Evolutionary conservation across 2,113 vertebrate species (phyloP).

Genomic region (Polyodon spathula): DNA sequence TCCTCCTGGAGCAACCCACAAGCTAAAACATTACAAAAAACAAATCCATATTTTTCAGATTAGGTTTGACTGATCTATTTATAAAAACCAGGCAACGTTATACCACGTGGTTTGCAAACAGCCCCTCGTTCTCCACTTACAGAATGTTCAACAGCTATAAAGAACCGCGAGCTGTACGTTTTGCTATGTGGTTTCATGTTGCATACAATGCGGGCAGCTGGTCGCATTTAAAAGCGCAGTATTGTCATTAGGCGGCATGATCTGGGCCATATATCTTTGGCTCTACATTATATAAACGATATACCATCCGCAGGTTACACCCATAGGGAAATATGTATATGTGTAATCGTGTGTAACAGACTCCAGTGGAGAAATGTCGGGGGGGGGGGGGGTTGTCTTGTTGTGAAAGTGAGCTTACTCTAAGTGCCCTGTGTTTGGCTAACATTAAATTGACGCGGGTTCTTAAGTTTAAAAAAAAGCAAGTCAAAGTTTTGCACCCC

Average conservation of each 20-base stretch:
- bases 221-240: slow-evolving; percentile 29
- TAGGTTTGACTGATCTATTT: slow-evolving; percentile 33
- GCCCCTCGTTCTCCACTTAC: slow-evolving; percentile 22
- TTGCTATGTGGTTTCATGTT: slow-evolving; percentile 49
- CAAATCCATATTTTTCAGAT: slow-evolving; percentile 35
- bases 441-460: too few relatives aligned
- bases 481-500: too few relatives aligned
- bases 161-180: slow-evolving; percentile 26
- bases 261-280: slow-evolving; percentile 46
- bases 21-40: background rate
- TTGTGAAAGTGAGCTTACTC: too few relatives aligned
- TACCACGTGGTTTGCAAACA: slow-evolving; percentile 44
- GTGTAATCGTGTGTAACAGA: too few relatives aligned
- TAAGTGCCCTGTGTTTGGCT: too few relatives aligned
- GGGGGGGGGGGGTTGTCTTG: too few relatives aligned
- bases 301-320: too few relatives aligned
- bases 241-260: slow-evolving; percentile 49
- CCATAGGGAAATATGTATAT: too few relatives aligned
- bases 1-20: background rate
- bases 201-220: slow-evolving; percentile 30
- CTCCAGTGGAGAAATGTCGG: too few relatives aligned
- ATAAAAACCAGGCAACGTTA: slow-evolving; percentile 37
- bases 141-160: slow-evolving; percentile 38
- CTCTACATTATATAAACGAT: slow-evolving; percentile 22
- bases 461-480: too few relatives aligned